A percentile compares a stretch with the other conserved stretches of the same genome.
Conservation (phyloP, 2,888 invertebrate species). For the Drosophila picticornis region DNA sequence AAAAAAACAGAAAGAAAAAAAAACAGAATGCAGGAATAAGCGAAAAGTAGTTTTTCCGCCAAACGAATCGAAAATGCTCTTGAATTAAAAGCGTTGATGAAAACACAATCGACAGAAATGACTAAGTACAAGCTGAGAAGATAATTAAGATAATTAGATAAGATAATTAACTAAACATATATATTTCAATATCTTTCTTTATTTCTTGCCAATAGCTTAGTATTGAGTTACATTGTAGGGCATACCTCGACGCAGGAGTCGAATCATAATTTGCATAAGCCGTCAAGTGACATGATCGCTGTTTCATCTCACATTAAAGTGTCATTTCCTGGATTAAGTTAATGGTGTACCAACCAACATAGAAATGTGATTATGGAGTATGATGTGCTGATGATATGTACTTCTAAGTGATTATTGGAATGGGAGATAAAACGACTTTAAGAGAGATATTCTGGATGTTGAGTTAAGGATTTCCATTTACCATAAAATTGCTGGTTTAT, state of each 20-base stretch:
- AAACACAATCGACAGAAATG: background rate
- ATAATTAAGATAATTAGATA: no score
- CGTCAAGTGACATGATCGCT: background rate
- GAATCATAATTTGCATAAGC: background rate
- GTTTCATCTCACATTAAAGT: constrained; percentile 1
- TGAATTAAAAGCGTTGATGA: background rate
- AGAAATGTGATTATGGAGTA: background rate
- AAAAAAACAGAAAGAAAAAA: constrained; percentile 17
- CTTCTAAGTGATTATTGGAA: background rate
- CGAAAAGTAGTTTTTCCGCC: constrained; percentile 38
- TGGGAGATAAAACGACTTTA: no score
- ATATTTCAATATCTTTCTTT: background rate
- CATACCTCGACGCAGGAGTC: background rate
- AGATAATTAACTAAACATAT: background rate
- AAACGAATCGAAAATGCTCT: constrained; percentile 52
- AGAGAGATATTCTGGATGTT: background rate
- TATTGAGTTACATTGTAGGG: no score
- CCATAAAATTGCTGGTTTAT: background rate
- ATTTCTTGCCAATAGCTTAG: background rate
- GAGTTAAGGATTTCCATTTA: background rate
- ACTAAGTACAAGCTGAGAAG: no score
- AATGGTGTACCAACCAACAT: background rate
- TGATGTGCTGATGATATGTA: background rate
- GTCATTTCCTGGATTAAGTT: background rate
- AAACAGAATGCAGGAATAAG: constrained; percentile 36